Conservation (phyloP, 1,140 invertebrate genomes). For the Dryas iulia region DNA sequence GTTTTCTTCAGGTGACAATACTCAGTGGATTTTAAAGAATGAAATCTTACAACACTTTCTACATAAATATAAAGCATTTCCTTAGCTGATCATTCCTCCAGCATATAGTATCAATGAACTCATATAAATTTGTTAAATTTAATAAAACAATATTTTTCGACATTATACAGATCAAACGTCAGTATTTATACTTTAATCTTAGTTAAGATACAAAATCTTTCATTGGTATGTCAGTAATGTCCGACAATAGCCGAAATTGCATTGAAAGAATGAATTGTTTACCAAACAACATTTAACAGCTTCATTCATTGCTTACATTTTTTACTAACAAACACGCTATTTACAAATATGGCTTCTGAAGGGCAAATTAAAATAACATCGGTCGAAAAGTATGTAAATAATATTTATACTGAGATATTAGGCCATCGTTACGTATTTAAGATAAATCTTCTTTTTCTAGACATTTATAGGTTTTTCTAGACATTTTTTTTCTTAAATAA, state of each 20-base stretch:
- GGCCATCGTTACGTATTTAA: neutral
- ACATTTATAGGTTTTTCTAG: too few species aligned
- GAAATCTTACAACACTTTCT: too few species aligned
- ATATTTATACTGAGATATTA: neutral
- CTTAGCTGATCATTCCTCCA: too few species aligned
- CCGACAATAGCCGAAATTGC: conserved; percentile 16
- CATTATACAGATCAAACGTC: neutral
- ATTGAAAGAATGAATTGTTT: conserved; percentile 31
- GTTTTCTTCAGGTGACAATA: too few species aligned
- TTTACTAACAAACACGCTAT: conserved; percentile 1
- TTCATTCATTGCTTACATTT: conserved; percentile 16
- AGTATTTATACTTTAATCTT: neutral
- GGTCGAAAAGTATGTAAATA: neutral
- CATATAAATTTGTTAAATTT: too few species aligned
- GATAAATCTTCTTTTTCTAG: too few species aligned
- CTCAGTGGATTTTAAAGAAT: too few species aligned
- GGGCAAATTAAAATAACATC: neutral
- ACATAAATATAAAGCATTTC: too few species aligned
- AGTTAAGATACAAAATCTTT: neutral
- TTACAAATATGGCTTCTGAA: conserved; percentile 16
- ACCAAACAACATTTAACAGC: conserved; percentile 20
- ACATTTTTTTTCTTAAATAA: too few species aligned
- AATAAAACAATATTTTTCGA: too few species aligned
- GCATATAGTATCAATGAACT: too few species aligned
- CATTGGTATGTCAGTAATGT: conserved; percentile 2